phyloP scores from a whole-genome alignment of 2,797 vertebrate species.

The Rhabdomys pumilio region DNA sequence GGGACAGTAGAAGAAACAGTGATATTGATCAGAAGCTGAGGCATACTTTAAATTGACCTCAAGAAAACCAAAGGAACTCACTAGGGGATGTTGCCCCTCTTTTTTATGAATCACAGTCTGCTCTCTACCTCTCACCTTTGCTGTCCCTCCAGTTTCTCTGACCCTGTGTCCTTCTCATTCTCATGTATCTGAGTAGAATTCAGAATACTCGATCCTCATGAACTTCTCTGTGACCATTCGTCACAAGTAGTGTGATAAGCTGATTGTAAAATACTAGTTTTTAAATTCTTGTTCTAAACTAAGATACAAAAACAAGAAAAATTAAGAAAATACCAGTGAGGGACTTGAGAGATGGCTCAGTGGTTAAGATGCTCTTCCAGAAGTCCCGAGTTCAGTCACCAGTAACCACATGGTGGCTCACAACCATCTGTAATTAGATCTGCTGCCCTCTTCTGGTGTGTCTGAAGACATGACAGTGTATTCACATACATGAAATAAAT shows the following conservation, averaged over 20 bases:
- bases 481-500: no score
- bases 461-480: no score
- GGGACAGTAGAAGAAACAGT: neutral
- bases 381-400: no score
- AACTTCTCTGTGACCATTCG: slow-evolving; percentile 21
- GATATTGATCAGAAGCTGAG: neutral
- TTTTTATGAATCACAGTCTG: neutral
- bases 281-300: neutral
- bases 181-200: slow-evolving; percentile 6
- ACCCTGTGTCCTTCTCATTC: neutral
- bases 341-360: no score
- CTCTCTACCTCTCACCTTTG: slow-evolving; percentile 4
- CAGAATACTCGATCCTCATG: neutral
- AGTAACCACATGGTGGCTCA: no score
- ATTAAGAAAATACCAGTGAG: neutral
- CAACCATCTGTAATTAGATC: no score
- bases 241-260: neutral
- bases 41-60: neutral
- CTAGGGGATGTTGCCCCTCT: neutral
- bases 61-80: neutral
- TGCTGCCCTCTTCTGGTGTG: no score
- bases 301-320: neutral
- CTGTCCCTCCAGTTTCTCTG: slow-evolving; percentile 11
- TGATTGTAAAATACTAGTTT: slow-evolving; percentile 17
- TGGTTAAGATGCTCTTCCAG: no score